Evolutionary conservation across 1,140 invertebrate species (phyloP).

Genomic region (Dendroctonus ponderosae): DNA sequence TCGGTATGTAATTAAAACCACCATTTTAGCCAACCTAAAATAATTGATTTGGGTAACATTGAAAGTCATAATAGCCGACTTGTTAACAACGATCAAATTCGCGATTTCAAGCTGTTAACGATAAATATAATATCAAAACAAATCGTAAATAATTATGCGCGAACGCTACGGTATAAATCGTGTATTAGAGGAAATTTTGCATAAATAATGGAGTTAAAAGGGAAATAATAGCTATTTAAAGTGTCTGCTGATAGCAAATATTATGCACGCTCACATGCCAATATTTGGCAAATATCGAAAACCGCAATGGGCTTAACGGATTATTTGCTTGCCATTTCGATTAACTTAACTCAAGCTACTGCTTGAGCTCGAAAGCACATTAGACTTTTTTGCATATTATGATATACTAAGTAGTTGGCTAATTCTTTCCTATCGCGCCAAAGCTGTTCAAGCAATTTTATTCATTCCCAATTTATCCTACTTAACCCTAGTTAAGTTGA

Average conservation of each 20-base stretch:
- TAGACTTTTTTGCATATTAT: no score
- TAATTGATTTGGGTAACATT: no score
- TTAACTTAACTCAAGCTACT: no score
- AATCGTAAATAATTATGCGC: constrained; percentile 33
- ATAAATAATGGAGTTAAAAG: constrained; percentile 36
- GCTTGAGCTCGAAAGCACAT: no score
- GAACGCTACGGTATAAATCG: constrained; percentile 28
- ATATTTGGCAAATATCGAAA: constrained; percentile 24
- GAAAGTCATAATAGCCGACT: no score
- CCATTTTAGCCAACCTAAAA: no score
- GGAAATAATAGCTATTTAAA: constrained; percentile 36
- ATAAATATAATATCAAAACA: constrained; percentile 34
- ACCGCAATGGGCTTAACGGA: constrained; percentile 3
- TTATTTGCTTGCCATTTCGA: background rate
- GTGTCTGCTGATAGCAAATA: constrained; percentile 30
- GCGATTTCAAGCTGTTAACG: constrained; percentile 1
- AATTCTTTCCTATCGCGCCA: no score
- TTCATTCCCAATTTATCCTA: constrained; percentile 29
- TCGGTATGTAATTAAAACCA: no score
- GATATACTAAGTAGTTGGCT: no score
- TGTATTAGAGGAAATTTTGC: constrained; percentile 31
- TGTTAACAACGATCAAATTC: background rate
- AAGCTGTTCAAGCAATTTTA: constrained; percentile 12
- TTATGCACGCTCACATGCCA: constrained; percentile 17
- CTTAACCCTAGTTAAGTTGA: constrained; percentile 33